These are phyloP conservation scores for Recurvirostra avosetta DNA, from an alignment of 2,113 vertebrate genomes.

Conservation along the genomic window DNA sequence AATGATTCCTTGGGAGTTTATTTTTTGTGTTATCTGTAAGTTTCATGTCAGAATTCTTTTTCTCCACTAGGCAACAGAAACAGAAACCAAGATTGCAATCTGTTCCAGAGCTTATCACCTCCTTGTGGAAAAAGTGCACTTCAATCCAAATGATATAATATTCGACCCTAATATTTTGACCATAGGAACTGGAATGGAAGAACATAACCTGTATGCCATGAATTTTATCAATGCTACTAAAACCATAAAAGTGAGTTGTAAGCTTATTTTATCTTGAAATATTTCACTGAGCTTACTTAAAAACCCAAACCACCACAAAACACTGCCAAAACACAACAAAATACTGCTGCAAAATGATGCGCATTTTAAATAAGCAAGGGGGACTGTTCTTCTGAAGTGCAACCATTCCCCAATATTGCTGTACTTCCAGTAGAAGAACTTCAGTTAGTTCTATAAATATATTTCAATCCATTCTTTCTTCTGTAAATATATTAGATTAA, in stretches of 20 bases:
- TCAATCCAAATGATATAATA: conserved; percentile 94
- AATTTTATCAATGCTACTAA: conserved; percentile 89
- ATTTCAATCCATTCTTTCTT: background rate
- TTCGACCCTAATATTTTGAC: conserved; percentile 98
- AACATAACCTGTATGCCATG: conserved; percentile 89
- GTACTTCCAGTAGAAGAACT: background rate
- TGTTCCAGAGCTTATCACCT: conserved; percentile 90
- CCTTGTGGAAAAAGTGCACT: conserved; percentile 80
- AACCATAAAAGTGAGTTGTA: conserved; percentile 86
- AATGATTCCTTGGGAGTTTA: background rate
- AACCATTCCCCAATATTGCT: background rate
- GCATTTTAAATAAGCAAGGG: background rate
- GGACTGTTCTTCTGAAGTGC: background rate
- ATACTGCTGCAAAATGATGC: background rate
- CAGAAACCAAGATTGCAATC: conserved; percentile 83
- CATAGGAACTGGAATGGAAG: conserved; percentile 97
- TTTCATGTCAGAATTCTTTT: background rate
- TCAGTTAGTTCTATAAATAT: background rate
- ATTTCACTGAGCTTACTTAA: background rate
- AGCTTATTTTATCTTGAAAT: background rate
- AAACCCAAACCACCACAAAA: background rate
- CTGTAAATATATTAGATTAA: background rate
- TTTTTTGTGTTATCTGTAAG: background rate
- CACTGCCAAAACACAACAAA: background rate
- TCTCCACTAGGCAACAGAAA: conserved; percentile 85